Evolutionary conservation across 2,888 invertebrate species (phyloP).

Genomic region (Cartodere bifasciata): DNA sequence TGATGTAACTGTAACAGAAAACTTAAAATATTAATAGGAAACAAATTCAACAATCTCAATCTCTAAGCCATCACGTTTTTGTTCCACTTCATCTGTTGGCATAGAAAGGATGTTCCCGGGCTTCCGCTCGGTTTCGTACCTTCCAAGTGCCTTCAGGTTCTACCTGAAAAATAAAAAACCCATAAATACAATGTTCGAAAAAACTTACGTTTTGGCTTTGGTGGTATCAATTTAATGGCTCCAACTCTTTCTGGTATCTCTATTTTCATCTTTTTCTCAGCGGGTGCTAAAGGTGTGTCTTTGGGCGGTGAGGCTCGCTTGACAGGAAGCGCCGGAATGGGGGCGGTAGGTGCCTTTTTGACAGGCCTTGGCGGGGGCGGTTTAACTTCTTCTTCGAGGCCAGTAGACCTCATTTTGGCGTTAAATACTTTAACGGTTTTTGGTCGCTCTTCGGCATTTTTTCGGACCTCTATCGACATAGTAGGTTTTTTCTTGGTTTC

Average conservation of each 20-base stretch:
- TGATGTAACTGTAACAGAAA: slow-evolving; percentile 10
- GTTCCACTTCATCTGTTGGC: no score
- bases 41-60: background rate
- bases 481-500: slow-evolving; percentile 52
- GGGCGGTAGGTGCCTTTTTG: slow-evolving; percentile 43
- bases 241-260: slow-evolving; percentile 57
- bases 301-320: slow-evolving; percentile 33
- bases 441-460: slow-evolving; percentile 57
- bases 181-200: no score
- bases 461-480: slow-evolving; percentile 70
- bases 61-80: slow-evolving; percentile 3
- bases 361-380: slow-evolving; percentile 69
- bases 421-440: slow-evolving; percentile 88
- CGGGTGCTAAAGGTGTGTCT: slow-evolving; percentile 36
- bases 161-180: slow-evolving; percentile 26
- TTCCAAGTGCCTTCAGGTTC: slow-evolving; percentile 17
- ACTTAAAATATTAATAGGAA: slow-evolving; percentile 4
- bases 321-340: slow-evolving; percentile 33
- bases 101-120: no score
- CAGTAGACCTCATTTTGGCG: slow-evolving; percentile 85
- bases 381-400: slow-evolving; percentile 74
- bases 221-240: slow-evolving; percentile 73
- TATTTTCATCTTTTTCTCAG: slow-evolving; percentile 69
- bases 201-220: slow-evolving; percentile 86
- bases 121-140: slow-evolving; percentile 10